Conservation (phyloP, 1,140 invertebrate species). For the Brachionus calyciflorus region DNA sequence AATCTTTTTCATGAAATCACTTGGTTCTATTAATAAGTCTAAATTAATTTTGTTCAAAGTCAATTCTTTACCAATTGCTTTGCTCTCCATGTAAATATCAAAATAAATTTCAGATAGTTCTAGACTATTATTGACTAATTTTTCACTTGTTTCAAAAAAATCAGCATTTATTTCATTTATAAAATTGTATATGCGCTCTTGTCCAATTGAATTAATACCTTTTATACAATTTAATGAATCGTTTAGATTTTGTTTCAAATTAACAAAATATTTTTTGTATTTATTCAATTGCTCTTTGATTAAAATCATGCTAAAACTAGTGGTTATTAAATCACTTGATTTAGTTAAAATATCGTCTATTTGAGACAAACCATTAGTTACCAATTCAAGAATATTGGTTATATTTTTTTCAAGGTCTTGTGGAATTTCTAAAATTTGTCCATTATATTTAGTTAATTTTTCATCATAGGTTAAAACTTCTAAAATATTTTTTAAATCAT, state of each 20-base stretch:
- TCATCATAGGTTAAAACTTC: neutral
- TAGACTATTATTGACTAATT: neutral
- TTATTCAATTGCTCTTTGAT: neutral
- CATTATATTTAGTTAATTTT: neutral
- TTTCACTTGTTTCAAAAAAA: neutral
- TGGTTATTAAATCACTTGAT: neutral
- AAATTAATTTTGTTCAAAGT: neutral
- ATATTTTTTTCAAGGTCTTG: too few relatives aligned
- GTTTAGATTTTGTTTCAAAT: neutral
- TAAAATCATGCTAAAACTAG: neutral
- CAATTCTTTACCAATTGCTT: neutral
- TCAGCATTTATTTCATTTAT: neutral
- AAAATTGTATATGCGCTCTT: too few relatives aligned
- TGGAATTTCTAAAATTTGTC: too few relatives aligned
- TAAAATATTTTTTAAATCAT: slow-evolving; percentile 4
- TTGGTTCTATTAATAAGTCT: neutral
- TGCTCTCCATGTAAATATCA: neutral
- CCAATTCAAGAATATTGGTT: too few relatives aligned
- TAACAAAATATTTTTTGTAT: neutral
- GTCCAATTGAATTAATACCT: too few relatives aligned
- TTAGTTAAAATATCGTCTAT: neutral
- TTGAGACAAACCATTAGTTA: too few relatives aligned
- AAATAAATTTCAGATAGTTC: neutral
- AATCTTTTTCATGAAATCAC: neutral
- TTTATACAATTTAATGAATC: neutral